Percentiles rank a stretch among this genome's conserved stretches.
These are phyloP conservation scores for Tauraco hartlaubi DNA, from an alignment of 2,797 vertebrate genomes.

Conservation along the genomic window DNA sequence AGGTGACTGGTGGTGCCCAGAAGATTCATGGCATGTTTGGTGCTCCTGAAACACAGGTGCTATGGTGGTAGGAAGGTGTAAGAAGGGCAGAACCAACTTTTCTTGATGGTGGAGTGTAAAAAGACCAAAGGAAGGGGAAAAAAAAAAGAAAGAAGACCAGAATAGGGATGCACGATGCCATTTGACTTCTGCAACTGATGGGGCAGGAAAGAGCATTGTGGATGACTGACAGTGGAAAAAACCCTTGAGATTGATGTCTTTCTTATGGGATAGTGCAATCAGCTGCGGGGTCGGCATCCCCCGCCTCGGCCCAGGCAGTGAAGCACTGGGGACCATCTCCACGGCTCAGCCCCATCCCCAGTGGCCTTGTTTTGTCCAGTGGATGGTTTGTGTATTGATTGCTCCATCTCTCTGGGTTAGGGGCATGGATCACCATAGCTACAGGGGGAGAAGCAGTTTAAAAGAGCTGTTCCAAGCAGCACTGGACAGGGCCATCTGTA, in stretches of 20 bases:
- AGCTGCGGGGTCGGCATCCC: background rate
- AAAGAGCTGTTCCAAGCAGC: background rate
- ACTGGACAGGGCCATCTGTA: background rate
- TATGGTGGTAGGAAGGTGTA: background rate
- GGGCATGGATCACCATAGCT: background rate
- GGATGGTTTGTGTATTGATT: background rate
- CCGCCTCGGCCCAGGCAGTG: background rate
- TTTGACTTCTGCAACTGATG: background rate
- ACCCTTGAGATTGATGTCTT: background rate
- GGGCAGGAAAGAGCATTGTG: background rate
- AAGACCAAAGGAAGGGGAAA: background rate
- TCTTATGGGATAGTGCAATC: background rate
- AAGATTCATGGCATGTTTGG: background rate
- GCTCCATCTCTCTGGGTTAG: background rate
- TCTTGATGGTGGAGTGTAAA: background rate
- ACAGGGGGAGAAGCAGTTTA: background rate
- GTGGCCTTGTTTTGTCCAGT: background rate
- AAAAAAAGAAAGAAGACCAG: background rate
- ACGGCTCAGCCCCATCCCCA: background rate
- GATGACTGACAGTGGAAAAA: constrained; percentile 9
- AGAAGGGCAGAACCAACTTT: background rate
- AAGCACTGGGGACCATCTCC: background rate
- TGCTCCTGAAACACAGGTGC: background rate
- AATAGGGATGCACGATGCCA: background rate
- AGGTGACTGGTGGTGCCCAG: background rate